Evolutionary conservation across 2,888 invertebrate species (phyloP).

Genomic region (Drosophila infuscata): DNA sequence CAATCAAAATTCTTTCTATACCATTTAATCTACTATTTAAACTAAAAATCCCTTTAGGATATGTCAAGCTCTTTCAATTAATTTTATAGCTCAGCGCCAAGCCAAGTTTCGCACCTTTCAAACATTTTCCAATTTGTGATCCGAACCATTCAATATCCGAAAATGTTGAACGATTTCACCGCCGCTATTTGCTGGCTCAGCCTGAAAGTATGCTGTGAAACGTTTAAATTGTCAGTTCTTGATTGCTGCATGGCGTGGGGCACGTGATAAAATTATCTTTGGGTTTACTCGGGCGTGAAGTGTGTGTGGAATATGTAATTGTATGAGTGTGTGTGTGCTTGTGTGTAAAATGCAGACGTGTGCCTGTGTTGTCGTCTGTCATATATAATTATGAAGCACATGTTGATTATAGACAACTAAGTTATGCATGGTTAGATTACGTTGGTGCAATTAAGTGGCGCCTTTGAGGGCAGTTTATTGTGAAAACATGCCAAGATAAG

Average conservation of each 20-base stretch:
- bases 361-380: constrained; percentile 8
- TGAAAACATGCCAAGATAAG: neutral
- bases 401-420: constrained; percentile 12
- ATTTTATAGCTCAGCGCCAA: neutral
- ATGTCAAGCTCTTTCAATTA: neutral
- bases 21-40: neutral
- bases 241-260: constrained; percentile 16
- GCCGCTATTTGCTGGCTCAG: constrained; percentile 3
- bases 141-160: neutral
- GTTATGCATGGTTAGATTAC: neutral
- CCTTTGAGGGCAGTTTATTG: neutral
- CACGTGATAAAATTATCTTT: constrained; percentile 17
- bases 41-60: neutral
- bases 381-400: constrained; percentile 16
- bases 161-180: constrained; percentile 6
- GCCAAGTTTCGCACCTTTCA: constrained; percentile 4
- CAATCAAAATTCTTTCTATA: neutral
- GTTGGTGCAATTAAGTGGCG: constrained; percentile 15
- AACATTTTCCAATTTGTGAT: neutral
- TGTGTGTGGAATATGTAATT: neutral
- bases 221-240: neutral
- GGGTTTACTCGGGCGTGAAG: neutral
- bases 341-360: constrained; percentile 3
- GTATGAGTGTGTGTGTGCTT: neutral
- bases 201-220: constrained; percentile 36